Percentiles rank a stretch among this genome's conserved stretches.
phyloP scores from a whole-genome alignment of 2,113 vertebrate genomes.

The Oplegnathus fasciatus region DNA sequence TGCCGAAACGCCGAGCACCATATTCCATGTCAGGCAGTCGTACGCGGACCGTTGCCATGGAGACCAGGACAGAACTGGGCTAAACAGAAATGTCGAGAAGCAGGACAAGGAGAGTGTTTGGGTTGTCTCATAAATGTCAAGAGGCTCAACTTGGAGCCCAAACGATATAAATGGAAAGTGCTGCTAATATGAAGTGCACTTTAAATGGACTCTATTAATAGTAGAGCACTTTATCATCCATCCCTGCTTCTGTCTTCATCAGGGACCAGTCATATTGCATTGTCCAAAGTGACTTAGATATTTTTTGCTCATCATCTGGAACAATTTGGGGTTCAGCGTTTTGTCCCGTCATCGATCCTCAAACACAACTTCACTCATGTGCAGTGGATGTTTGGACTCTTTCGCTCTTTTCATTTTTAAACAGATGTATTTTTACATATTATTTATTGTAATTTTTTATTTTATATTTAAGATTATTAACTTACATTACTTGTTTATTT shows the following conservation, averaged over 20 bases:
- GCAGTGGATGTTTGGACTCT: background rate
- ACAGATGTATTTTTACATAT: no score
- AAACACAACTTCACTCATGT: background rate
- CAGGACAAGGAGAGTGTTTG: slow-evolving; percentile 11
- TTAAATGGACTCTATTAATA: background rate
- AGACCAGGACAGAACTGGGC: slow-evolving; percentile 39
- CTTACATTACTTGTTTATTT: no score
- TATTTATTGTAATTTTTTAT: no score
- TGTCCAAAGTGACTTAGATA: background rate
- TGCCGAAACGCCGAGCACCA: slow-evolving; percentile 66
- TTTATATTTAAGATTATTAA: no score
- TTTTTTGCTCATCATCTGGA: background rate
- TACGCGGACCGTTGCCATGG: slow-evolving; percentile 46
- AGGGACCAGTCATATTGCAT: background rate
- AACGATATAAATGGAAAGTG: slow-evolving; percentile 27
- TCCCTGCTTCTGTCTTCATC: background rate
- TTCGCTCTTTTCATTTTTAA: no score
- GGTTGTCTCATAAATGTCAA: slow-evolving; percentile 49
- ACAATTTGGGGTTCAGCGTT: no score
- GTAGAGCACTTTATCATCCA: background rate
- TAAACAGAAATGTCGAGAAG: slow-evolving; percentile 49
- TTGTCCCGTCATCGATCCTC: background rate
- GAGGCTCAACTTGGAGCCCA: background rate
- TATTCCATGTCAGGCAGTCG: slow-evolving; percentile 52
- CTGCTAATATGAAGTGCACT: slow-evolving; percentile 14